These are phyloP conservation scores for Tyrannus savana DNA, from an alignment of 2,113 vertebrate species.

Conservation along the genomic window DNA sequence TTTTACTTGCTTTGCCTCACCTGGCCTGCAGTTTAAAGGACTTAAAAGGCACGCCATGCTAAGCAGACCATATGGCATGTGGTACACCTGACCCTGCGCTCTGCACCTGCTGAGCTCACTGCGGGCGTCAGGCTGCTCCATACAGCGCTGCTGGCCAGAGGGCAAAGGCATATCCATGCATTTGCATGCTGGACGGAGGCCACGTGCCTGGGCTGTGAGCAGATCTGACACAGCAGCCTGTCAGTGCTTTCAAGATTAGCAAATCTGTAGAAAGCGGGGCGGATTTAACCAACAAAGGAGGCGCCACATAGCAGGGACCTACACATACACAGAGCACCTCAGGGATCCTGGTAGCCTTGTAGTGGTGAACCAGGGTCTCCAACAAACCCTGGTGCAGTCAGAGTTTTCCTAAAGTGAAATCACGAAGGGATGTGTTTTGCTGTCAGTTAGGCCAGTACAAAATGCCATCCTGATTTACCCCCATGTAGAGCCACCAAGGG, in stretches of 20 bases:
- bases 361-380: not conserved
- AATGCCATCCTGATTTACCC: not conserved
- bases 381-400: not conserved
- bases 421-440: not conserved
- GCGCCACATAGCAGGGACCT: not conserved
- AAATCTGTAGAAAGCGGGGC: constrained; percentile 51
- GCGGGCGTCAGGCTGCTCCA: not conserved
- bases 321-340: not conserved
- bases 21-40: constrained; percentile 73
- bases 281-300: constrained; percentile 38
- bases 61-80: constrained; percentile 80
- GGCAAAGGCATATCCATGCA: constrained; percentile 60
- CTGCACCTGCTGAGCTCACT: constrained; percentile 83
- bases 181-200: constrained; percentile 70
- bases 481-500: not conserved
- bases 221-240: constrained; percentile 46
- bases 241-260: constrained; percentile 61
- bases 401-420: not conserved
- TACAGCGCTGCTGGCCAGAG: constrained; percentile 32
- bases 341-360: not conserved
- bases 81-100: constrained; percentile 79
- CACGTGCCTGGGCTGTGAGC: constrained; percentile 66
- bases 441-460: not conserved
- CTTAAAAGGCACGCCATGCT: constrained; percentile 62
- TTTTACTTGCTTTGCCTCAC: constrained; percentile 68